Evolutionary conservation across 2,113 vertebrate genomes (phyloP).

Genomic region (Nyctibius bracteatus): DNA sequence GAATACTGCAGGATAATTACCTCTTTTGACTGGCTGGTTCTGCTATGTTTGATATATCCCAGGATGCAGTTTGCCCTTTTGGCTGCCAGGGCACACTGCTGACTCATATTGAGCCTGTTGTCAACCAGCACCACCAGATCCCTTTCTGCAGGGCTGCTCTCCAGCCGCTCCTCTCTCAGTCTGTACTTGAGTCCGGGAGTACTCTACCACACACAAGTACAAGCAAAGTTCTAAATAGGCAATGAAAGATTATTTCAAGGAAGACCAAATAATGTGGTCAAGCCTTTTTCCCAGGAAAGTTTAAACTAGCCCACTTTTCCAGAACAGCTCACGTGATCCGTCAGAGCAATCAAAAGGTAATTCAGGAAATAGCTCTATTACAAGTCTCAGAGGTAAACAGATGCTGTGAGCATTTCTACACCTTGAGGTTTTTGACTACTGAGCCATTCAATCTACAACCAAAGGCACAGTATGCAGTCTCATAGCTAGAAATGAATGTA

Average conservation of each 20-base stretch:
- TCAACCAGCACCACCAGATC: rapidly evolving
- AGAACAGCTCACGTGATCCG: background rate
- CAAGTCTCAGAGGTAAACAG: background rate
- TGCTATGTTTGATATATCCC: too few relatives aligned
- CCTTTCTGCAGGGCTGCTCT: background rate
- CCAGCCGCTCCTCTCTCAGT: background rate
- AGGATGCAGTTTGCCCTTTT: too few relatives aligned
- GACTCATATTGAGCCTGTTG: too few relatives aligned
- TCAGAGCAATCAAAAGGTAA: background rate
- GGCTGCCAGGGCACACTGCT: too few relatives aligned
- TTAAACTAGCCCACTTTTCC: background rate
- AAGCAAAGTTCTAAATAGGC: background rate
- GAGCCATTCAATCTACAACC: background rate
- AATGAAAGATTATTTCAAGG: background rate
- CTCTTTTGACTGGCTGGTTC: too few relatives aligned
- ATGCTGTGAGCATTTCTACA: background rate
- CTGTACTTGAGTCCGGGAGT: background rate
- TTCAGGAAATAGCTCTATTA: background rate
- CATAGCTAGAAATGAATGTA: background rate
- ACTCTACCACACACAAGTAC: background rate
- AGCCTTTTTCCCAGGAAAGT: background rate
- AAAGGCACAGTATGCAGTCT: background rate
- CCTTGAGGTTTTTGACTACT: background rate
- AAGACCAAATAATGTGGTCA: background rate
- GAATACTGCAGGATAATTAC: too few relatives aligned